Evolutionary conservation across 2,888 invertebrate species (phyloP).

Genomic region (Laspeyria flexula): DNA sequence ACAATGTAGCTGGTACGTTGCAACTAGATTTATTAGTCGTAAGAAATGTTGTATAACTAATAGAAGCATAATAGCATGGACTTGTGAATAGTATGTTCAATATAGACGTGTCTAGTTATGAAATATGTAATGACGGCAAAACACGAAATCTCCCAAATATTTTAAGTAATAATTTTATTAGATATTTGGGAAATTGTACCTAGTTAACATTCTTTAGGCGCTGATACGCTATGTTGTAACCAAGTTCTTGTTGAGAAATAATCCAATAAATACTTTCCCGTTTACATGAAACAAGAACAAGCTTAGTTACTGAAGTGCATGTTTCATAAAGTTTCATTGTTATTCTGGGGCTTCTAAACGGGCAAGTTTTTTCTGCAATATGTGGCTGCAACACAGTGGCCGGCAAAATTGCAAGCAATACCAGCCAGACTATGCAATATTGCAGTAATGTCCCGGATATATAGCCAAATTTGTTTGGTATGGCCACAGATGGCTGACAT

Average conservation of each 20-base stretch:
- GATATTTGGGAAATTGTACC: neutral
- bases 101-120: constrained; percentile 17
- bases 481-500: too few species aligned
- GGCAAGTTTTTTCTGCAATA: too few species aligned
- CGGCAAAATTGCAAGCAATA: too few species aligned
- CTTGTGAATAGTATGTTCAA: neutral
- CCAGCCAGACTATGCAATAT: too few species aligned
- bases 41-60: neutral
- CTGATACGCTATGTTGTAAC: neutral
- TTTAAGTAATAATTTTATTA: constrained; percentile 1
- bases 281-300: neutral
- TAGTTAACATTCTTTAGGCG: neutral
- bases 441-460: too few species aligned
- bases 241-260: too few species aligned
- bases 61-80: too few species aligned
- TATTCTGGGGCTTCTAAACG: too few species aligned
- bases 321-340: too few species aligned
- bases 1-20: neutral
- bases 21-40: neutral
- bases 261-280: neutral
- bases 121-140: constrained; percentile 18
- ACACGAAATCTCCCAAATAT: constrained; percentile 21
- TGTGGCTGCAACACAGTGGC: too few species aligned
- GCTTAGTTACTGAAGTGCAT: neutral
- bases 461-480: too few species aligned